Base-by-base conservation (phyloP, 2,888 invertebrate species). In the Pristionchus fissidentatus region DNA sequence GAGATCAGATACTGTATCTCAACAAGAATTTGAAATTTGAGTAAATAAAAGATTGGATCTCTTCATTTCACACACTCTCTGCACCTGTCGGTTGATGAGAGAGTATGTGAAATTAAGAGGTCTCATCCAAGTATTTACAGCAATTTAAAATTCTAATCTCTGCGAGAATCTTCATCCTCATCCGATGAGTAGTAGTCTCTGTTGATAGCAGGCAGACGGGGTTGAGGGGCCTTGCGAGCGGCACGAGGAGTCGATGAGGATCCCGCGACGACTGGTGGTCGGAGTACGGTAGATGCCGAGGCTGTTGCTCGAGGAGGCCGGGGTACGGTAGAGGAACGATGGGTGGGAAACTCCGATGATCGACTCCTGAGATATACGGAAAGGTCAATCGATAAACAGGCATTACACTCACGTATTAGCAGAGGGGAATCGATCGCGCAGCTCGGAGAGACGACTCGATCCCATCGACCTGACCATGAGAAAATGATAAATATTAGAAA, bases 171-270 rank as follows among this genome's bases (percentile, higher is more conserved):
- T n/a, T 49, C 49, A 77, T 77, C 75, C 46, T 77, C 75, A 77
- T 77, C 75, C 5, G 75, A 77, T n/a, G 75, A 77, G 49, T 77
- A 77, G 35, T 49, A 77, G 22, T 77, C 75, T 77, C 75, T 77
- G 32, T 77, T 77, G 49, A 43, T n/a, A 3, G 75, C n/a, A 77
- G 75, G 22, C 3, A 35, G 49, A 13, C 35, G 46, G 49, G 46
- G 49, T 13, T 66, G 35, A 13, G 70, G 41, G 38, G n/a, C 3
- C 22, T 32, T 19, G 15, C 38, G 35, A 7, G 41, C 43, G 41
- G 38, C 19, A 43, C 70, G 70, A n/a, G 70, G 70, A 70, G 70
- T 70, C n/a, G 70, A 70, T 32, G 60, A 32, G 10, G 60, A 8
- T 3, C 32, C 60, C 29, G 60, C 10, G 55, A 15, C 55, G 22